A percentile compares a stretch with the other conserved stretches of the same genome.
phyloP scores from a whole-genome alignment of 2,888 invertebrate genomes.

The Hydrotaea diabolus region DNA sequence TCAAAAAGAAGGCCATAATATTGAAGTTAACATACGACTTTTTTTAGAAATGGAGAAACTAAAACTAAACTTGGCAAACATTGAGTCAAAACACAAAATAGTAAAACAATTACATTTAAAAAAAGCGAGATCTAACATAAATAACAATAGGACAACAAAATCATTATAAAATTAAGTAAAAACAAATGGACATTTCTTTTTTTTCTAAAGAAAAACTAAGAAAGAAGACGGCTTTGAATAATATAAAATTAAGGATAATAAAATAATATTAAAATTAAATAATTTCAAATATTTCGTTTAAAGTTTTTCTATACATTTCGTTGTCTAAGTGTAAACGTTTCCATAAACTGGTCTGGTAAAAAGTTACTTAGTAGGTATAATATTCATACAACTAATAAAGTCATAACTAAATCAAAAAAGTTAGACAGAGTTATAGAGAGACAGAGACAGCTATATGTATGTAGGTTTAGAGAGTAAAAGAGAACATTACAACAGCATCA shows the following conservation, averaged over 20 bases:
- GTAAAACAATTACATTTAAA: conserved; percentile 36
- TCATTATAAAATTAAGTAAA: not conserved
- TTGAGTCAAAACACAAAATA: conserved; percentile 27
- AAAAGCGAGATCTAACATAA: conserved; percentile 64
- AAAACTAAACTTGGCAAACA: conserved; percentile 53
- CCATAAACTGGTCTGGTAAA: conserved; percentile 5
- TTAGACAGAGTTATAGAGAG: conserved; percentile 39
- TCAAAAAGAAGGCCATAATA: conserved; percentile 1
- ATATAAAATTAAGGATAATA: conserved; percentile 25
- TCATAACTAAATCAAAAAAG: conserved; percentile 18
- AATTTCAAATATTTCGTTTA: conserved; percentile 45
- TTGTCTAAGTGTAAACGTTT: conserved; percentile 48
- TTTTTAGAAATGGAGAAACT: not conserved
- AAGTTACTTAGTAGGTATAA: conserved; percentile 4
- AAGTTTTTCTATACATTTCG: conserved; percentile 58
- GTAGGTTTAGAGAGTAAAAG: conserved; percentile 48
- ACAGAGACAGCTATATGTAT: conserved; percentile 32
- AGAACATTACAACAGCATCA: conserved; percentile 63
- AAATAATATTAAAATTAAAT: conserved; percentile 21
- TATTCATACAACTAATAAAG: not conserved
- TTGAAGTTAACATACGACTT: not conserved
- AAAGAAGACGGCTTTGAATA: conserved; percentile 49
- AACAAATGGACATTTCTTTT: conserved; percentile 18
- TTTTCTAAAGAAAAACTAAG: conserved; percentile 57
- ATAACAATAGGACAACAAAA: conserved; percentile 55